A percentile compares a stretch with the other conserved stretches of the same genome.
Conservation (phyloP, 2,797 vertebrate species). For the Typhlichthys eigenmanni region DNA sequence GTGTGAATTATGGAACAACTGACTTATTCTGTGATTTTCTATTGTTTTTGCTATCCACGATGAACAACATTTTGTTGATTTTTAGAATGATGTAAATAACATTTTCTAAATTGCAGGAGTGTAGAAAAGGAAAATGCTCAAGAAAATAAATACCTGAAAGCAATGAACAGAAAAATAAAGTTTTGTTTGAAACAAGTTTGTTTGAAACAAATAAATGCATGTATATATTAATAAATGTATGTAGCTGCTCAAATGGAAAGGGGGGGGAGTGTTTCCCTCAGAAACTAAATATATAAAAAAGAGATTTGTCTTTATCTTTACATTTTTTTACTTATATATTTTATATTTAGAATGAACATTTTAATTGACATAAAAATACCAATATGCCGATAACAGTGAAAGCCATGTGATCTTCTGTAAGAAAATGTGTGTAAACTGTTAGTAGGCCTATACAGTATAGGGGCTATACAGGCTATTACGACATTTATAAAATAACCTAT, state of each 20-base stretch:
- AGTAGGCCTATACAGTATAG: background rate
- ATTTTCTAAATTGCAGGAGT: background rate
- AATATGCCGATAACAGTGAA: too few species aligned
- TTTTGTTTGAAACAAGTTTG: background rate
- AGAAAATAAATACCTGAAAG: too few species aligned
- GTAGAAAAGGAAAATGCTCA: background rate
- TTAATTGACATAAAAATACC: too few species aligned
- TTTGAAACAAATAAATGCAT: background rate
- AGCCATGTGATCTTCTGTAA: too few species aligned
- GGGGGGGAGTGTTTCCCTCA: background rate
- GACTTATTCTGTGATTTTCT: too few species aligned
- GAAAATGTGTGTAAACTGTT: too few species aligned
- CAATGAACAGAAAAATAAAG: background rate
- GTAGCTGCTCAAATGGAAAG: background rate
- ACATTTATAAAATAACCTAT: background rate
- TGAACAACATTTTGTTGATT: constrained; percentile 11
- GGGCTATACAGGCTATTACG: background rate
- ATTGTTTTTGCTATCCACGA: background rate
- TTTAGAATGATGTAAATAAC: constrained; percentile 1
- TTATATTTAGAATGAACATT: too few species aligned
- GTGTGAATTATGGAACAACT: too few species aligned
- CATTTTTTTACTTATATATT: too few species aligned
- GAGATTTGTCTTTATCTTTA: too few species aligned
- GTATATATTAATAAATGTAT: background rate
- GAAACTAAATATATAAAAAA: background rate